Evolutionary conservation across 53 echinoderm and acorn worm genomes (phyloP).

Genomic region (Temnopleurus reevesii): DNA sequence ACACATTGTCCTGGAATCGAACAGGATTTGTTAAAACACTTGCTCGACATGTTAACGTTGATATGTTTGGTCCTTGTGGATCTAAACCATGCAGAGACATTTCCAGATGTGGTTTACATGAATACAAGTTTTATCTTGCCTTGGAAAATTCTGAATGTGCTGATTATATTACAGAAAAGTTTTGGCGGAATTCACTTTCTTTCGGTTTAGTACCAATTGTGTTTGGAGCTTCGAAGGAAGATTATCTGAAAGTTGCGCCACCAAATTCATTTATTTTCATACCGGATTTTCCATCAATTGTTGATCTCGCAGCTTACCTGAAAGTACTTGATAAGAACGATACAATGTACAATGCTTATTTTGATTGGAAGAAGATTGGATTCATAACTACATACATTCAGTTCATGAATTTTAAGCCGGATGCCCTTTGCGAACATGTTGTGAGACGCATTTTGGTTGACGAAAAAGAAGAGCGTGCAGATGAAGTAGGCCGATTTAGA

Average conservation of each 20-base stretch:
- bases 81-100: not conserved
- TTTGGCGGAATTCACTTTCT: not conserved
- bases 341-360: slow-evolving; percentile 34
- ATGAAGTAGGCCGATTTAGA: too few species aligned
- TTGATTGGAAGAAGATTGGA: slow-evolving; percentile 27
- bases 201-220: slow-evolving; percentile 32
- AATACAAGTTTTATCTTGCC: too few species aligned
- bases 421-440: not conserved
- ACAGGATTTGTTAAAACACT: not conserved
- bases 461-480: not conserved
- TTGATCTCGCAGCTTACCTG: not conserved
- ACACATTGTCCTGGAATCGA: not conserved
- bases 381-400: not conserved
- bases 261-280: slow-evolving; percentile 14
- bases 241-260: slow-evolving; percentile 27
- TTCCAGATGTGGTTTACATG: not conserved
- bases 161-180: slow-evolving; percentile 33
- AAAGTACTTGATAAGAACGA: slow-evolving; percentile 36
- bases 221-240: not conserved
- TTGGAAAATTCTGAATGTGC: slow-evolving; percentile 46
- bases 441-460: not conserved
- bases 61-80: slow-evolving; percentile 8
- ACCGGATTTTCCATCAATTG: not conserved
- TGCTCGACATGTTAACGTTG: not conserved
- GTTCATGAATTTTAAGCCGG: not conserved